These are phyloP conservation scores for Coremacera marginata DNA, from an alignment of 2,888 invertebrate genomes.

Conservation along the genomic window DNA sequence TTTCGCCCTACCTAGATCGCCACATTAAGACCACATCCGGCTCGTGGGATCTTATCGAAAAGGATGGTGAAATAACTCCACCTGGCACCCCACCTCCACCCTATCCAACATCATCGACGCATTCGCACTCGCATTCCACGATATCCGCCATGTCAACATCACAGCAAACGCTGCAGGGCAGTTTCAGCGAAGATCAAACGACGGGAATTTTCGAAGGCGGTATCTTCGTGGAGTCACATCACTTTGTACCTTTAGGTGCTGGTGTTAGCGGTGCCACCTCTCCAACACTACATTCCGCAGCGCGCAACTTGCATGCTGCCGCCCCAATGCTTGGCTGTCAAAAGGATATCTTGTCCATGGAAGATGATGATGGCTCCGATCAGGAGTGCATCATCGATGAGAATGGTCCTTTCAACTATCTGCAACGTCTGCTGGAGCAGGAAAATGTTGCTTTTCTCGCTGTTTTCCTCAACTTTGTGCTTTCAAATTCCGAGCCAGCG, in stretches of 20 bases:
- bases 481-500: conserved; percentile 86
- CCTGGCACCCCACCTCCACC: conserved; percentile 93
- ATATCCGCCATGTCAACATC: conserved; percentile 55
- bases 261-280: conserved; percentile 48
- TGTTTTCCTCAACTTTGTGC: conserved; percentile 92
- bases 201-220: conserved; percentile 46
- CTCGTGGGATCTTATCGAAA: conserved; percentile 69
- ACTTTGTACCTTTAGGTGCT: conserved; percentile 57
- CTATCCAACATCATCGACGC: conserved; percentile 70
- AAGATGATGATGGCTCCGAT: conserved; percentile 93
- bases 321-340: conserved; percentile 70
- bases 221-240: conserved; percentile 60
- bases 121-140: conserved; percentile 60
- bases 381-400: conserved; percentile 84
- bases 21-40: conserved; percentile 66
- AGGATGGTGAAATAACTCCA: conserved; percentile 73
- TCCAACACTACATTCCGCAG: conserved; percentile 47
- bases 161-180: conserved; percentile 44
- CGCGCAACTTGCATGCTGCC: conserved; percentile 61
- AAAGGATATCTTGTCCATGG: conserved; percentile 93
- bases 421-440: conserved; percentile 84
- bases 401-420: conserved; percentile 89
- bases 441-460: conserved; percentile 86
- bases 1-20: conserved; percentile 57
- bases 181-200: conserved; percentile 51